Base-by-base conservation (phyloP, 2,888 invertebrate genomes). In the Trichogramma evanescens region DNA sequence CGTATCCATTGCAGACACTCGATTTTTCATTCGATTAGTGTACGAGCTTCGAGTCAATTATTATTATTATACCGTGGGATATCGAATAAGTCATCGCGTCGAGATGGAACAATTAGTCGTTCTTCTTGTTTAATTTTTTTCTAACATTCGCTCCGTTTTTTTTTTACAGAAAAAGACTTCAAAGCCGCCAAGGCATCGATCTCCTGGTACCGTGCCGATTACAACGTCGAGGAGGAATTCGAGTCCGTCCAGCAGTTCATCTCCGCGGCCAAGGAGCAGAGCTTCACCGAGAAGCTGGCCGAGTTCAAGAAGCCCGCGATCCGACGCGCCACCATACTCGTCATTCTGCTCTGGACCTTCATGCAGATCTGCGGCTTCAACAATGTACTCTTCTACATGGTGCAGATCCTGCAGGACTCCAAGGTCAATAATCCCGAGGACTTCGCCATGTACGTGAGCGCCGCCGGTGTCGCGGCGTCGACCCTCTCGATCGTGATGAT, bases 331-430 rank as follows among this genome's bases (percentile, higher is more conserved):
- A 38, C 73, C 7, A 10, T 71, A 3, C 61, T 75, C n/a, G 62
- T 67, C 0, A 61, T 65, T 4, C 49, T 69, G 0, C 59, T 77
- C 1, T 72, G 71, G 55, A 63, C 72, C 8, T 72, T 73, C 54
- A 65, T 70, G 59, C 76, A 76, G 51, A 46, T 73, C 4, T 68
- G 70, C 59, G 77, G 77, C 8, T 54, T 75, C 0, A 71, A 72
- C 51, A 67, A 69, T 4, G 60, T 76, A 4, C 42, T 71, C 4
- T 73, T 70, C 48, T 76, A 75, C 65, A 72, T 75, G 73, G 75
- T 76, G 56, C 68, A 68, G n/a, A 73, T 76, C 7, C 54, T 76
- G 43, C 68, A 26, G 6, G 67, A 66, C 1, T 71, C 70, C 1
- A 45, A 64, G 4, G 69, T 74, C 0, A 66, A 65, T 0, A 48